A percentile compares a stretch with the other conserved stretches of the same genome.
These are phyloP conservation scores for Porites australiensis DNA, from an alignment of 64 coral and sea anemone species.

Conservation along the genomic window DNA sequence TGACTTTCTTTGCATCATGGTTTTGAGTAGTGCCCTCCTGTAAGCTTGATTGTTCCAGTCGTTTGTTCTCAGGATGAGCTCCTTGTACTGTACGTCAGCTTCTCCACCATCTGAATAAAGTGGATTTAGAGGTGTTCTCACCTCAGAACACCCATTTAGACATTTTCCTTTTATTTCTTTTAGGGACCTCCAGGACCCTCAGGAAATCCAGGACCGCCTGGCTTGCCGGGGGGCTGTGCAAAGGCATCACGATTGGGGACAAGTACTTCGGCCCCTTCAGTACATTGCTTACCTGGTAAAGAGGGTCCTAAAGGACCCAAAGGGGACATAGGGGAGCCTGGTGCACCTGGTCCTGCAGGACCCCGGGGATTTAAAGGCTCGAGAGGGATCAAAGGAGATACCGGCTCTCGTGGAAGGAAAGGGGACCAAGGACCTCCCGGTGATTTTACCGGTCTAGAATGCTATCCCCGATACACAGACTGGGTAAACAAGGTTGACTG, in stretches of 20 bases:
- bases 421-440: constrained; percentile 73
- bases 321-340: constrained; percentile 57
- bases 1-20: too few species aligned
- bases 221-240: constrained; percentile 79
- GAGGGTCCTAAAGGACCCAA: constrained; percentile 61
- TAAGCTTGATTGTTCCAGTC: too few species aligned
- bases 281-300: constrained; percentile 75
- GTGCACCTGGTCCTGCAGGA: constrained; percentile 29
- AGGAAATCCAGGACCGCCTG: constrained; percentile 63
- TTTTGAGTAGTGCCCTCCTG: too few species aligned
- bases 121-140: too few species aligned
- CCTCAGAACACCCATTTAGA: neutral
- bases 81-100: too few species aligned
- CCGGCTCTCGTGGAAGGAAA: constrained; percentile 63
- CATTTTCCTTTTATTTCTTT: neutral
- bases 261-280: constrained; percentile 23
- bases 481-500: constrained; percentile 64
- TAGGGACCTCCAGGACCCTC: constrained; percentile 63
- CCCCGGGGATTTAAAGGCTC: constrained; percentile 45
- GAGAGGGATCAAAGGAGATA: constrained; percentile 57
- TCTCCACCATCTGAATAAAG: too few species aligned
- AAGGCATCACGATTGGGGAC: constrained; percentile 36
- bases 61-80: too few species aligned
- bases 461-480: constrained; percentile 64
- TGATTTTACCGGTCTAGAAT: constrained; percentile 68